Conservation (phyloP, 1,140 invertebrate genomes). For the Atta texana region DNA sequence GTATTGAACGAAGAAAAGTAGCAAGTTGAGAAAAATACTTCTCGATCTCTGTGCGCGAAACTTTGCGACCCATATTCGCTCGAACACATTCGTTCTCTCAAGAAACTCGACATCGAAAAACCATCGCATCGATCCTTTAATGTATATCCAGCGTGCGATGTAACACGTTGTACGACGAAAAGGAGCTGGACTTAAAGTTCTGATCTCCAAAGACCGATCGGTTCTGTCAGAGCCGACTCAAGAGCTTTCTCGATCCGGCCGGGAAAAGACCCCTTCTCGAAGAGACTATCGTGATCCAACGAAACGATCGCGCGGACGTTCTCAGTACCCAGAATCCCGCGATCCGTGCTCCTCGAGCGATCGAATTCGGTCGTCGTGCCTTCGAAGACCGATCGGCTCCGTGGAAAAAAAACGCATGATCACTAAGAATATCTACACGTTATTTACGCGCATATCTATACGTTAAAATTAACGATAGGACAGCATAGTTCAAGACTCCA, state of each 20-base stretch:
- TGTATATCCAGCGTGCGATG: neutral
- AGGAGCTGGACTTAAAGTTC: slow-evolving; percentile 19
- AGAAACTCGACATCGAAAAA: slow-evolving; percentile 17
- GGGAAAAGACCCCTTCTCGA: slow-evolving; percentile 25
- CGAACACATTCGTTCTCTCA: neutral
- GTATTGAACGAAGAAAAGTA: neutral
- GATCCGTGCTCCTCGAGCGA: slow-evolving; percentile 8
- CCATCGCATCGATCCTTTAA: slow-evolving; percentile 1
- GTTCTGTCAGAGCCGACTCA: slow-evolving; percentile 7
- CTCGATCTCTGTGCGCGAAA: slow-evolving; percentile 3
- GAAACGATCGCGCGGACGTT: slow-evolving; percentile 21
- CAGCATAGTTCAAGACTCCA: neutral
- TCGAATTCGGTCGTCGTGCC: neutral
- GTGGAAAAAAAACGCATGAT: neutral
- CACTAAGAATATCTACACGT: neutral
- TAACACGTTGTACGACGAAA: slow-evolving; percentile 14
- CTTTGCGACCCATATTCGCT: slow-evolving; percentile 11
- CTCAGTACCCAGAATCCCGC: slow-evolving; percentile 6
- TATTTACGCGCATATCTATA: too few species aligned
- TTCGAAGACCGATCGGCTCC: neutral
- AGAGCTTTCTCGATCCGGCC: slow-evolving; percentile 40
- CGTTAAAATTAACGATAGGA: slow-evolving; percentile 24
- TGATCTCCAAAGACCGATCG: slow-evolving; percentile 43
- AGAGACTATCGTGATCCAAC: slow-evolving; percentile 35
- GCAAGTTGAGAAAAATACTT: neutral